These are phyloP conservation scores for Spilarctia lutea DNA, from an alignment of 2,888 invertebrate genomes.

Conservation along the genomic window DNA sequence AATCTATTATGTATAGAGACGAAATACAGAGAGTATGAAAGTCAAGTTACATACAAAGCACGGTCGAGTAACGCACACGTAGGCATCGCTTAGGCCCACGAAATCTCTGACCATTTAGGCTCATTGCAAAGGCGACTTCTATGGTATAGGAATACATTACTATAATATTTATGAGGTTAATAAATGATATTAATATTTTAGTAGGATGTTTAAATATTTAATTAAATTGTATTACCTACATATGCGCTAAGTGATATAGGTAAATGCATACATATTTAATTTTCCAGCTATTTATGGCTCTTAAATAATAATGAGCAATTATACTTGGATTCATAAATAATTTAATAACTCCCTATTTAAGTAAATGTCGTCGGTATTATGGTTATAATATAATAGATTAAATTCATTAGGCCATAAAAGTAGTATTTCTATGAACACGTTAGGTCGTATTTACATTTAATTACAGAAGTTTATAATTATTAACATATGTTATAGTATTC, in stretches of 20 bases:
- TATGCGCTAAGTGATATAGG: background rate
- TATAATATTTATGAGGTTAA: background rate
- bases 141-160: background rate
- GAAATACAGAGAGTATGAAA: no score
- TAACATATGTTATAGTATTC: background rate
- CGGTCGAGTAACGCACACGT: no score
- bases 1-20: background rate
- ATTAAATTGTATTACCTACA: background rate
- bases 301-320: background rate
- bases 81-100: no score
- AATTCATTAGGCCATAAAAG: background rate
- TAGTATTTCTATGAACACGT: background rate
- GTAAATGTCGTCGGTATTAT: background rate
- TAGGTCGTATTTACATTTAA: background rate
- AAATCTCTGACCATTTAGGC: no score
- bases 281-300: conserved; percentile 2
- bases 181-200: background rate
- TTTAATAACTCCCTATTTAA: conserved; percentile 2
- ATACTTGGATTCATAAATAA: background rate
- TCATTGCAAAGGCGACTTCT: no score
- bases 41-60: no score
- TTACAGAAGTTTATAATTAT: background rate
- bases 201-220: background rate
- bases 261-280: conserved; percentile 1
- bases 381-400: background rate